These are phyloP conservation scores for Labeo rohita DNA, from an alignment of 2,113 vertebrate species.

Conservation along the genomic window DNA sequence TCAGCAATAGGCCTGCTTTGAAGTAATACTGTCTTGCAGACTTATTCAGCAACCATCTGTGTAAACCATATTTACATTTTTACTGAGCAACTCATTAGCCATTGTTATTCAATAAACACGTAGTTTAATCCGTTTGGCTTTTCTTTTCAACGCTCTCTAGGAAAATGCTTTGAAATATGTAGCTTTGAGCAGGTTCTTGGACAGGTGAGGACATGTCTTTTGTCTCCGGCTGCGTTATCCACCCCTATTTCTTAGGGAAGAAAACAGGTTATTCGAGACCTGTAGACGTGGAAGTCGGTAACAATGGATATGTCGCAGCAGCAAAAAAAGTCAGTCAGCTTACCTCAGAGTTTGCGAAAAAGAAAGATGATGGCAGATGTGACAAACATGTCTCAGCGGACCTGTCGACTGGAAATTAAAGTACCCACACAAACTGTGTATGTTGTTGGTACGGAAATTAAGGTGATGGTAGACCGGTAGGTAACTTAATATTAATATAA, in stretches of 20 bases:
- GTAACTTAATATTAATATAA: neutral
- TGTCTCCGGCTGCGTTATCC: neutral
- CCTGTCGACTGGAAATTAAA: slow-evolving; percentile 56
- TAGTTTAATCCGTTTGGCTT: neutral
- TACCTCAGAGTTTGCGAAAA: neutral
- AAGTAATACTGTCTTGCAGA: too few relatives aligned
- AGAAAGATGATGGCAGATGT: neutral
- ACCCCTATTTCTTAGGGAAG: neutral
- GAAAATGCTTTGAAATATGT: neutral
- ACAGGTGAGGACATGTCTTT: slow-evolving; percentile 43
- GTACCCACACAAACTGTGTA: slow-evolving; percentile 5
- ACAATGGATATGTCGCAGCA: neutral
- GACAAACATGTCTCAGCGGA: slow-evolving; percentile 45
- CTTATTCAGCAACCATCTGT: neutral
- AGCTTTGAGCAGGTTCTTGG: neutral
- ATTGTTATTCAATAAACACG: neutral
- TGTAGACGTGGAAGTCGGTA: neutral
- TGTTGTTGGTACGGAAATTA: slow-evolving; percentile 63
- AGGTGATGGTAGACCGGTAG: slow-evolving; percentile 65
- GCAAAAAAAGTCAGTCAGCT: neutral
- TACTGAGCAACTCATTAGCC: neutral
- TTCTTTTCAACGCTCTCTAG: neutral
- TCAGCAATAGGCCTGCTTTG: neutral
- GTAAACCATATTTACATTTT: neutral
- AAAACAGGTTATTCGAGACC: neutral